Evolutionary conservation across 2,113 vertebrate genomes (phyloP).

Genomic region (Ivindomyrus marchei): DNA sequence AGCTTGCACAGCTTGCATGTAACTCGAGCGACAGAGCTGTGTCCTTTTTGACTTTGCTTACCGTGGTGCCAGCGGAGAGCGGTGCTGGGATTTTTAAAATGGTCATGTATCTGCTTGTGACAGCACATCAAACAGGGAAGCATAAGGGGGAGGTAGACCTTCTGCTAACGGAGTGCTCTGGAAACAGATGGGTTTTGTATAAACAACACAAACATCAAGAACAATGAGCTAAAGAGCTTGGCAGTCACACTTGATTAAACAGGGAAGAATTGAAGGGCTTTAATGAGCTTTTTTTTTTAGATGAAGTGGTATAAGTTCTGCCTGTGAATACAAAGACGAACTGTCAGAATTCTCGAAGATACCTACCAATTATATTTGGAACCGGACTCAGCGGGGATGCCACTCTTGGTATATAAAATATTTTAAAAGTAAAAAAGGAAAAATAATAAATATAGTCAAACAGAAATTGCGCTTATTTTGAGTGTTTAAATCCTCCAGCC

Average conservation of each 20-base stretch:
- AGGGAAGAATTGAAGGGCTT: constrained; percentile 60
- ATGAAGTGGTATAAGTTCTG: constrained; percentile 46
- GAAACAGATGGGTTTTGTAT: constrained; percentile 73
- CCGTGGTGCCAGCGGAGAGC: constrained; percentile 48
- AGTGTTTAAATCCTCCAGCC: neutral
- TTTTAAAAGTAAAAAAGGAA: neutral
- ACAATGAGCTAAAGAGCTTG: constrained; percentile 69
- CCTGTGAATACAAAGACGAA: constrained; percentile 51
- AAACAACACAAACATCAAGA: constrained; percentile 72
- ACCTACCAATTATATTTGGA: constrained; percentile 5
- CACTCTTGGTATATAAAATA: neutral
- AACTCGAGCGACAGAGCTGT: neutral
- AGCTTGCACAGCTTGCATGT: neutral
- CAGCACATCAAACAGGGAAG: constrained; percentile 64
- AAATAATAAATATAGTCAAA: neutral
- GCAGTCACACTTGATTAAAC: constrained; percentile 67
- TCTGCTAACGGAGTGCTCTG: constrained; percentile 63
- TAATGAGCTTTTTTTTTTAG: constrained; percentile 65
- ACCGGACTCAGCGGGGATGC: neutral
- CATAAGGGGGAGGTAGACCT: constrained; percentile 69
- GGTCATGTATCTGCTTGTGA: constrained; percentile 59
- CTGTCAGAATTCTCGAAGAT: constrained; percentile 51
- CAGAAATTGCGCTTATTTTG: neutral
- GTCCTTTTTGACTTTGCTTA: constrained; percentile 49
- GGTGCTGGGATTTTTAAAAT: constrained; percentile 52